Base-by-base conservation (phyloP, 37 sponge, comb jelly and placozoan species). In the Chondrilla cf. caribensis region DNA sequence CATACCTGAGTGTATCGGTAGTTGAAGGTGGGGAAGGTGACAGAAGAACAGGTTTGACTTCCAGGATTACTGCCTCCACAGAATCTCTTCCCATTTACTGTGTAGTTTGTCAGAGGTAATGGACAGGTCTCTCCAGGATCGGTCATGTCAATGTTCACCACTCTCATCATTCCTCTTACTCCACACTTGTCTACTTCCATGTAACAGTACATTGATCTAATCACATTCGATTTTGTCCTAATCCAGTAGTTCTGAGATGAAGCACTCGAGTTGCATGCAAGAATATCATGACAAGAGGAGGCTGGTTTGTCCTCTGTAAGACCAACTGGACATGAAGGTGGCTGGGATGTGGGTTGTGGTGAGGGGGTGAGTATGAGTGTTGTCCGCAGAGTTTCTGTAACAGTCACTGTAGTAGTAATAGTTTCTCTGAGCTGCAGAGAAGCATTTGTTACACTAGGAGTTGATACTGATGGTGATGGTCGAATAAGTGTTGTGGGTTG, bases 111-210 rank as follows among this genome's bases (percentile, higher is more conserved):
- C 15, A 78, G 79, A 0, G 22, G 26, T 2, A 14, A 22, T 24
- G 79, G 79, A 25, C 79, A 78, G 36, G 31, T 24, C 29, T 78
- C 29, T 2, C 19, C 26, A 26, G 31, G 5, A 35, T 78, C 28
- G 31, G 79, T 57, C 79, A 78, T 78, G 58, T 78, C 25, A 29
- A 78, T 9, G 58, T 78, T 6, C 33, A 54, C 79, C 38, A 78
- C 38, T 9, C 79, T 37, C 21, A 18, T 57, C 79, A 44, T 29
- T 9, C 79, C 79, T 60, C 64, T 26, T 6, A 26, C 29, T 22
- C 64, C 64, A 60, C 64, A 60, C 28, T 60, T 60, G 64, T 26
- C 29, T 60, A 4, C 15, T 19, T 15, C 64, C 64, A 60, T 60
- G 24, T 60, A 5, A 26, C 64, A 60, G 51, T 47, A 47, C 51